Base-by-base conservation (phyloP, 2,888 invertebrate species). In the Patella ulyssiponensis region DNA sequence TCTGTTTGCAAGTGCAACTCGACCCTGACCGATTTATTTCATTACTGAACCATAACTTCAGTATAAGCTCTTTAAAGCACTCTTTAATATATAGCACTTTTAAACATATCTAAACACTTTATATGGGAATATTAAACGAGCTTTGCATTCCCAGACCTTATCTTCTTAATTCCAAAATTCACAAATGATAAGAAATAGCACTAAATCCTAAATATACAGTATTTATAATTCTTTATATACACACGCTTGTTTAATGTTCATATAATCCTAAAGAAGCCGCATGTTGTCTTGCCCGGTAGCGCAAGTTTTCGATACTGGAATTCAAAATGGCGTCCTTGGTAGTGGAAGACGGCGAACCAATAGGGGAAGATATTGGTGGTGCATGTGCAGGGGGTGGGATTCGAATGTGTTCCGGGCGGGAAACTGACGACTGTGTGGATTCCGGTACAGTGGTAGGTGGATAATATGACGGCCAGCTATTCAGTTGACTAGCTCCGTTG, bases 251-350 rank as follows among this genome's bases (percentile, higher is more conserved):
- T 64, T 23, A 64, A 23, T 75, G 53, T 51, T 82, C 80, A 44
- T 79, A 80, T 15, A 85, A 44, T 51, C 81, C 82, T 23, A 87
- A 71, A 2, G 86, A 82, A 4, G 87, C 86, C 2, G 84, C 81
- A 73, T 88, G 87, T 74, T 88, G 87, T 14, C 87, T 79, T 0
- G 88, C 88, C 1, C 88, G 77, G 71, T 83, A 79, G 23, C 88
- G 81, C 77, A 88, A 74, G 76, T 94, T 97, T 79, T 93, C 95
- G 7, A 97, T 96, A 1, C 93, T 97, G 87, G 93, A 96, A 79
- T 96, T 96, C 89, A 96, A 96, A 51, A 95, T 96, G 93, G 93
- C 51, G 95, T 95, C 2, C 95, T 96, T 0, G 23, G 78, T 70
- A 14, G 51, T 71, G 17, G 72, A 71, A 54, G 72, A n/a, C 14